Conservation (phyloP, 2,113 vertebrate species). For the Callithrix jacchus region DNA sequence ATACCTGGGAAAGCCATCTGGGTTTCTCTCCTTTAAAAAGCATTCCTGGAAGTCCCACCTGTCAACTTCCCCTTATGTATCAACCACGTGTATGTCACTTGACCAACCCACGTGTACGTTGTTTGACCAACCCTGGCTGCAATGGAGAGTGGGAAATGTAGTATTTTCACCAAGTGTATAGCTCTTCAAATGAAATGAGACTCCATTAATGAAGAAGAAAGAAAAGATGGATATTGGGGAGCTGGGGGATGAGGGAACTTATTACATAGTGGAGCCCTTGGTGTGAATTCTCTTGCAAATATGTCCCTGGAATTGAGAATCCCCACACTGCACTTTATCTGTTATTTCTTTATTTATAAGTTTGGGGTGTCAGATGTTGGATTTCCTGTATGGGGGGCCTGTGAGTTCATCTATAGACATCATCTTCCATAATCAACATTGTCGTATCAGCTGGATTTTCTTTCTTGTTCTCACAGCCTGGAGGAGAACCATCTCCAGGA, state of each 20-base stretch:
- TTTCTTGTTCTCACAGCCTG: slow-evolving; percentile 64
- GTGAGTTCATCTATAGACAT: background rate
- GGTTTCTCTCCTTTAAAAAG: background rate
- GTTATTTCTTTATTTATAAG: background rate
- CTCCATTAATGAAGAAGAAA: background rate
- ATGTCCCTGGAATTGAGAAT: background rate
- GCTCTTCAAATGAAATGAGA: background rate
- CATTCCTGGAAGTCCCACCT: background rate
- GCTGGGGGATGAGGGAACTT: background rate
- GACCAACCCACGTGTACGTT: too few species aligned
- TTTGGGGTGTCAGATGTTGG: background rate
- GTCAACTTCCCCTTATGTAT: background rate
- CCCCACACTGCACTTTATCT: background rate
- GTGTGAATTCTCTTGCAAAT: background rate
- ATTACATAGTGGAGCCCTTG: background rate
- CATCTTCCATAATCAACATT: background rate
- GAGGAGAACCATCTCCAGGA: slow-evolving; percentile 76
- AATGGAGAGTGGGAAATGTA: background rate
- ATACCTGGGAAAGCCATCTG: background rate
- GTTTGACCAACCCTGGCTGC: background rate
- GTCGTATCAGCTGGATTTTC: background rate
- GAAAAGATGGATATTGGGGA: background rate
- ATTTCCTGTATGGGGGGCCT: background rate
- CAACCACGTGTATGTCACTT: background rate
- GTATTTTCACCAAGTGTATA: background rate